A percentile compares a stretch with the other conserved stretches of the same genome.
Evolutionary conservation across 2,797 vertebrate genomes (phyloP).

Genomic region (Silurus aristotelis): DNA sequence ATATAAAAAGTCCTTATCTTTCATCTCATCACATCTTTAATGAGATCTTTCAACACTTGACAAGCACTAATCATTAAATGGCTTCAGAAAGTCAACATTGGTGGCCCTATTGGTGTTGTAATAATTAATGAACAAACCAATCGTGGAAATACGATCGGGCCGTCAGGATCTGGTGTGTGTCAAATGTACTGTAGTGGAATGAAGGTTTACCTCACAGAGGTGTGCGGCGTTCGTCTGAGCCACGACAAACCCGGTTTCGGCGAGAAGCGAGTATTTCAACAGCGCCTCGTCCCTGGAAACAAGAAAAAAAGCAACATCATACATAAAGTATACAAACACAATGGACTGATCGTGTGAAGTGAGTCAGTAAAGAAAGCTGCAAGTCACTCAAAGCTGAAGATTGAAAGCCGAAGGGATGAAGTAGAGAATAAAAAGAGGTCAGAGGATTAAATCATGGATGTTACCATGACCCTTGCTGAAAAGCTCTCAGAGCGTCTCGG

Average conservation of each 20-base stretch:
- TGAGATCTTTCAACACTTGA: background rate
- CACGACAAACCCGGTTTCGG: constrained; percentile 88
- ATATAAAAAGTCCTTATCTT: too few species aligned
- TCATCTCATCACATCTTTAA: background rate
- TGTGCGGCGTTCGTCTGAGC: constrained; percentile 89
- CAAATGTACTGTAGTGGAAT: background rate
- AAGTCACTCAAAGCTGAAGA: background rate
- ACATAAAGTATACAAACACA: constrained; percentile 29
- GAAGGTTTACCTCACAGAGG: constrained; percentile 78
- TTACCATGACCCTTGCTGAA: constrained; percentile 83
- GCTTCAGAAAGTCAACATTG: too few species aligned
- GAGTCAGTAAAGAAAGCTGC: background rate
- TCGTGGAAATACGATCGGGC: background rate
- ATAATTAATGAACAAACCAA: background rate
- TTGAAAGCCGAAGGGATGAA: background rate
- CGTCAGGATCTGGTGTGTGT: background rate
- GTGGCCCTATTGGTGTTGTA: too few species aligned
- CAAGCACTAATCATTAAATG: too few species aligned
- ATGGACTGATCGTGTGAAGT: background rate
- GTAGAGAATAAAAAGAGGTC: background rate
- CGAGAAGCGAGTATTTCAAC: constrained; percentile 83
- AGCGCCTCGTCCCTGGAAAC: constrained; percentile 80
- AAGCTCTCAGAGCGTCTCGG: constrained; percentile 84
- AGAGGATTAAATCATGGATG: constrained; percentile 43
- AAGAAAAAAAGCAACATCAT: constrained; percentile 13